phyloP scores from a whole-genome alignment of 2,797 vertebrate genomes.

The Acanthopagrus latus region DNA sequence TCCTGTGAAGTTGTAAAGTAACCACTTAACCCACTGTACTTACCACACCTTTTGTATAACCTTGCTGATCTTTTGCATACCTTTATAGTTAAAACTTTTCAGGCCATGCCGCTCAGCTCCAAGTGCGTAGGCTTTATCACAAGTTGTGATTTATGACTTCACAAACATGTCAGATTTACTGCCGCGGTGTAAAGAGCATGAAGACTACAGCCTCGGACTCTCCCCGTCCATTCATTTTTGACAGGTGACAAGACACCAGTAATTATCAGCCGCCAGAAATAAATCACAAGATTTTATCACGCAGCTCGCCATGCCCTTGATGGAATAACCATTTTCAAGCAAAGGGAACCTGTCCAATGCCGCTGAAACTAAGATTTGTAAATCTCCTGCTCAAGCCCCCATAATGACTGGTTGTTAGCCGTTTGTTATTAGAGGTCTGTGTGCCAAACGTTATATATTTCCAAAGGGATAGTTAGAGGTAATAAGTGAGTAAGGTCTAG shows the following conservation, averaged over 20 bases:
- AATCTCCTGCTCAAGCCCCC: slow-evolving; percentile 81
- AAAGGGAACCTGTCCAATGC: slow-evolving; percentile 75
- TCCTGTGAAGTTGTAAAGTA: slow-evolving; percentile 18
- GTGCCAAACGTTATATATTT: slow-evolving; percentile 87
- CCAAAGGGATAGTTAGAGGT: slow-evolving; percentile 86
- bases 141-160: slow-evolving; percentile 76
- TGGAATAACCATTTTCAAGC: slow-evolving; percentile 87
- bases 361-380: slow-evolving; percentile 84
- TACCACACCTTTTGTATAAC: slow-evolving; percentile 57
- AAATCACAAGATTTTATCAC: slow-evolving; percentile 86
- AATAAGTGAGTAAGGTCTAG: slow-evolving; percentile 87
- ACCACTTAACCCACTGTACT: slow-evolving; percentile 26
- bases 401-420: slow-evolving; percentile 89
- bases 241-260: slow-evolving; percentile 86
- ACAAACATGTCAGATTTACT: slow-evolving; percentile 84
- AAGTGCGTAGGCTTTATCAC: slow-evolving; percentile 53
- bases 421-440: slow-evolving; percentile 90
- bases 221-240: slow-evolving; percentile 82
- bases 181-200: slow-evolving; percentile 73
- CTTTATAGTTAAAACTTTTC: slow-evolving; percentile 55
- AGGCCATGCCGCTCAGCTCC: slow-evolving; percentile 41
- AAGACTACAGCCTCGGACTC: slow-evolving; percentile 79
- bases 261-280: slow-evolving; percentile 90
- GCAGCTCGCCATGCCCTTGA: slow-evolving; percentile 75
- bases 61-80: slow-evolving; percentile 59